A percentile compares a stretch with the other conserved stretches of the same genome.
These are phyloP conservation scores for Reinhardtius hippoglossoides DNA, from an alignment of 2,113 vertebrate species.

Conservation along the genomic window DNA sequence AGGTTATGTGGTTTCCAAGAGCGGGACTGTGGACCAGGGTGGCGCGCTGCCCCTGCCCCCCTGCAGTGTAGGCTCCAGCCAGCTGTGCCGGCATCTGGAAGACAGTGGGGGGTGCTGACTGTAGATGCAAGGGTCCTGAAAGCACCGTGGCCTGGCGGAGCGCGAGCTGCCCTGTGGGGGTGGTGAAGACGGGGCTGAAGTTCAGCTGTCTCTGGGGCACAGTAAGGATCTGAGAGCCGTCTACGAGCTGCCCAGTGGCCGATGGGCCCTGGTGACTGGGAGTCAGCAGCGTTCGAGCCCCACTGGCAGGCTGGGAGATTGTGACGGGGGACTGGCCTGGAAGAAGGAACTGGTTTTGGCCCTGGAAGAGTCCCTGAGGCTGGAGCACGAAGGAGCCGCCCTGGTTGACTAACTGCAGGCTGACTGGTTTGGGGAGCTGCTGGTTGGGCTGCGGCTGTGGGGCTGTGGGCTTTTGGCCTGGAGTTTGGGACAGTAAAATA, in stretches of 20 bases:
- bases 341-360: slow-evolving; percentile 83
- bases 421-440: slow-evolving; percentile 79
- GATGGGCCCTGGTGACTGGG: slow-evolving; percentile 61
- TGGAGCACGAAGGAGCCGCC: slow-evolving; percentile 85
- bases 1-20: slow-evolving; percentile 82
- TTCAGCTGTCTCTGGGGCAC: slow-evolving; percentile 83
- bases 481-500: slow-evolving; percentile 78
- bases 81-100: slow-evolving; percentile 86
- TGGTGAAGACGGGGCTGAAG: slow-evolving; percentile 84
- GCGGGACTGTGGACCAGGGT: slow-evolving; percentile 81
- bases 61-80: slow-evolving; percentile 75
- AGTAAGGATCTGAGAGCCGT: slow-evolving; percentile 81
- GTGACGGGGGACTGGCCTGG: slow-evolving; percentile 80
- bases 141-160: slow-evolving; percentile 82
- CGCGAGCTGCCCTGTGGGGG: slow-evolving; percentile 79
- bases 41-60: slow-evolving; percentile 74
- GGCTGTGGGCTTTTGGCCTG: slow-evolving; percentile 65
- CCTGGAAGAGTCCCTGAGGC: slow-evolving; percentile 84
- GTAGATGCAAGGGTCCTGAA: slow-evolving; percentile 81
- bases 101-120: slow-evolving; percentile 79
- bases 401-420: slow-evolving; percentile 84
- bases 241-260: slow-evolving; percentile 75
- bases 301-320: slow-evolving; percentile 68
- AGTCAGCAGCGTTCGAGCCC: slow-evolving; percentile 70
- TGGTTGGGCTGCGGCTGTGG: slow-evolving; percentile 47